These are phyloP conservation scores for Butastur rufipennis DNA, from an alignment of 2,113 vertebrate genomes.

Conservation along the genomic window DNA sequence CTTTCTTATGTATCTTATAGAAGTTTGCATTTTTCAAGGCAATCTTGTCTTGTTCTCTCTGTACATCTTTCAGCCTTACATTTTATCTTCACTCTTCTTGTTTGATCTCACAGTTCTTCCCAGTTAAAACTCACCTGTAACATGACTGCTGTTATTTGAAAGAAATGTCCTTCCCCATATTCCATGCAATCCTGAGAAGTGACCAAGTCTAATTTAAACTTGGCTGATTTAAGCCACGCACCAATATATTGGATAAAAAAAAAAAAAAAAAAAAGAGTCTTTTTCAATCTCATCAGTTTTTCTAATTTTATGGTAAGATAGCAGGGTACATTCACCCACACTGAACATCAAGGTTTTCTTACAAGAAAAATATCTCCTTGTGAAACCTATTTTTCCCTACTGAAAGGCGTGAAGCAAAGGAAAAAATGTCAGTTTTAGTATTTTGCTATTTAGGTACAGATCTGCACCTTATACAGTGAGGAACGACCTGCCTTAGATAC, in stretches of 20 bases:
- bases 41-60: background rate
- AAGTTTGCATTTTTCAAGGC: background rate
- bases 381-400: background rate
- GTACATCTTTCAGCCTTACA: background rate
- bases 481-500: background rate
- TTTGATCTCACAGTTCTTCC: background rate
- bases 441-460: background rate
- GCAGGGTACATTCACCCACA: slow-evolving; percentile 15
- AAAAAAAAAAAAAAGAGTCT: background rate
- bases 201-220: background rate
- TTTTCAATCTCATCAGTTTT: background rate
- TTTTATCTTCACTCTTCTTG: background rate
- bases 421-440: background rate
- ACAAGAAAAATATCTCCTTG: background rate
- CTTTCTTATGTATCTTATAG: background rate
- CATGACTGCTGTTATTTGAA: background rate
- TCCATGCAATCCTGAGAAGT: background rate
- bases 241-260: background rate
- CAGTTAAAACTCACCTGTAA: background rate
- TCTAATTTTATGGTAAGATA: background rate
- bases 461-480: background rate
- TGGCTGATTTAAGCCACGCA: background rate
- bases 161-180: background rate
- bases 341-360: background rate
- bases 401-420: background rate